These are phyloP conservation scores for Miltochrista miniata DNA, from an alignment of 2,888 invertebrate genomes.

Conservation along the genomic window DNA sequence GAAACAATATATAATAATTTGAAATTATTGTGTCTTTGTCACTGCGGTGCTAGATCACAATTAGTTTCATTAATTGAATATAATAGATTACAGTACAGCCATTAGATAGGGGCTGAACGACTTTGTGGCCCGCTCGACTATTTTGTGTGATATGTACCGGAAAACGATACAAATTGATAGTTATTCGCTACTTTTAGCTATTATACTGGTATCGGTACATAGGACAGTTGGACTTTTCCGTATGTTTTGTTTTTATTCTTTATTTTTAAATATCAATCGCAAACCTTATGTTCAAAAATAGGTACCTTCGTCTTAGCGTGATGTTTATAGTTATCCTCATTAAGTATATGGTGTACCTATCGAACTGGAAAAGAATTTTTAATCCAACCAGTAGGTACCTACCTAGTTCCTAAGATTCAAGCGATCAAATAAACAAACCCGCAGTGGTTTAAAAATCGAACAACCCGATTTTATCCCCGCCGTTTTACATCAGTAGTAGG, in stretches of 20 bases:
- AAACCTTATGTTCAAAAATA: too few species aligned
- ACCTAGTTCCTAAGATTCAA: too few species aligned
- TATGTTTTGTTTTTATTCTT: neutral
- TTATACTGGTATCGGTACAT: conserved; percentile 10
- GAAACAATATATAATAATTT: neutral
- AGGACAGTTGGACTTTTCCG: conserved; percentile 4
- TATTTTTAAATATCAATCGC: too few species aligned
- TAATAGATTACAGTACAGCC: conserved; percentile 7
- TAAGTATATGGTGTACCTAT: too few species aligned
- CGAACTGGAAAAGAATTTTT: too few species aligned
- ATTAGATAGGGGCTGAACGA: conserved; percentile 3
- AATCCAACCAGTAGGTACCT: too few species aligned
- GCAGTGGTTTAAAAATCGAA: too few species aligned
- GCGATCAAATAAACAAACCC: too few species aligned
- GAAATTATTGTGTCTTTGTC: neutral
- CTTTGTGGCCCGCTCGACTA: neutral
- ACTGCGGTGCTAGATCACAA: neutral
- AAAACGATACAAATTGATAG: conserved; percentile 21
- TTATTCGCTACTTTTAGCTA: conserved; percentile 11
- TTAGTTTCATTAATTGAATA: conserved; percentile 7
- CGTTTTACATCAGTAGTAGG: too few species aligned
- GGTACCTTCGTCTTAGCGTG: too few species aligned
- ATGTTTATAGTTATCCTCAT: too few species aligned
- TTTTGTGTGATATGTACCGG: conserved; percentile 23
- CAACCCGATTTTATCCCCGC: too few species aligned